phyloP scores from a whole-genome alignment of 2,113 vertebrate genomes.

The Scolopax mira region DNA sequence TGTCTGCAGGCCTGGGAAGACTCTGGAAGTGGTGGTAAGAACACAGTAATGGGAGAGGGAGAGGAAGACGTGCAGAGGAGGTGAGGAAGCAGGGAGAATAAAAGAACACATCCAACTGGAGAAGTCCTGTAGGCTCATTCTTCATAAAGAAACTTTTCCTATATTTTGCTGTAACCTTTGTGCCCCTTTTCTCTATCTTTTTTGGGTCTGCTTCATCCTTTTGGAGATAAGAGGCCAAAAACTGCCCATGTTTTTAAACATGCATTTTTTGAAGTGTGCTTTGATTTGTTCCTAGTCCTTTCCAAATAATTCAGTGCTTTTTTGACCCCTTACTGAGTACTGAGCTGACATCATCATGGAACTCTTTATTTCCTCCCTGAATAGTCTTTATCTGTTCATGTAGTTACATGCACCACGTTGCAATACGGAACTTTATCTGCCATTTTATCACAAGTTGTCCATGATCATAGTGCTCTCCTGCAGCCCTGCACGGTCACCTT shows the following conservation, averaged over 20 bases:
- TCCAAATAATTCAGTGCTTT: background rate
- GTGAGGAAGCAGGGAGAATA: background rate
- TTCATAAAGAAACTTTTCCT: background rate
- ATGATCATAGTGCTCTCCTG: background rate
- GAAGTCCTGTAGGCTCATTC: background rate
- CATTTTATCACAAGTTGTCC: background rate
- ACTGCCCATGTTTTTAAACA: background rate
- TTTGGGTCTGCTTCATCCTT: background rate
- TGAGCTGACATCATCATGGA: background rate
- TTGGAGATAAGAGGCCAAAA: background rate
- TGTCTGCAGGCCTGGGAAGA: background rate
- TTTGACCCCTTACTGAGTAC: background rate
- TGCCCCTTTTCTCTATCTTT: background rate
- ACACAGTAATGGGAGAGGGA: background rate
- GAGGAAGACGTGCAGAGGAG: background rate
- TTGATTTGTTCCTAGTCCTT: background rate
- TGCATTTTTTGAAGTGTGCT: background rate
- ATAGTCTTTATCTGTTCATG: background rate
- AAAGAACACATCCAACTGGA: background rate
- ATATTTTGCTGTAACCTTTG: background rate
- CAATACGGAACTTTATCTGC: background rate
- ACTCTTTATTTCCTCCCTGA: background rate
- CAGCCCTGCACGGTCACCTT: conserved; percentile 37
- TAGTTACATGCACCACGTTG: background rate
- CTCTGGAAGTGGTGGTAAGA: background rate